Percentiles rank a stretch among this genome's conserved stretches.
These are phyloP conservation scores for Eulemur mongoz DNA, from an alignment of 2,797 vertebrate genomes.

Conservation along the genomic window DNA sequence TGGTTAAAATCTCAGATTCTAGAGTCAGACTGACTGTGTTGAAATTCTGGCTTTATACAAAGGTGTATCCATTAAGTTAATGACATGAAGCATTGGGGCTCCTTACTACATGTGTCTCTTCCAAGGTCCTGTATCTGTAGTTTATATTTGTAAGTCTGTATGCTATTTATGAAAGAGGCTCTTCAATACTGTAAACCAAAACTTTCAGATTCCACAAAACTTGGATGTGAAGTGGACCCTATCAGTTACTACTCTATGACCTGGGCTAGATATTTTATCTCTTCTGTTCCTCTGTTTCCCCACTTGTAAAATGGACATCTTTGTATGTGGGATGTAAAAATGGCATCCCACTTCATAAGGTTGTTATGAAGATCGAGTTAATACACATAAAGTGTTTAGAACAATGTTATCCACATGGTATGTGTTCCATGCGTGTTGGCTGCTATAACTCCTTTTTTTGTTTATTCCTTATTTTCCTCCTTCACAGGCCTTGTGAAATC, in stretches of 20 bases:
- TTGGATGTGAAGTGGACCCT: neutral
- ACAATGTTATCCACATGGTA: neutral
- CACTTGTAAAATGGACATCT: neutral
- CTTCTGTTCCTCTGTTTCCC: neutral
- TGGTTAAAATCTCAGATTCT: neutral
- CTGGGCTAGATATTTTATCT: neutral
- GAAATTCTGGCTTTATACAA: neutral
- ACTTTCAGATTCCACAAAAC: neutral
- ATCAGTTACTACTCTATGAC: neutral
- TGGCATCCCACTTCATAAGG: neutral
- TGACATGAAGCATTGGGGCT: neutral
- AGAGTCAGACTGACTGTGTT: neutral
- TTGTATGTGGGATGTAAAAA: neutral
- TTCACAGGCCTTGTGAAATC: neutral
- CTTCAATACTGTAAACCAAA: neutral
- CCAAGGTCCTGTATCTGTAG: neutral
- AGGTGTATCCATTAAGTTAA: neutral
- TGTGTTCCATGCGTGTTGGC: rapidly evolving
- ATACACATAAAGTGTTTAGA: neutral
- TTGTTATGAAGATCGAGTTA: neutral
- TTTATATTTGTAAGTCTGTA: neutral
- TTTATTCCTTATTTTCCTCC: neutral
- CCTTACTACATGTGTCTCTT: neutral
- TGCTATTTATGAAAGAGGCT: neutral
- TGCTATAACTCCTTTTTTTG: neutral